Conservation (phyloP, 2,113 vertebrate genomes). For the Peromyscus californicus region DNA sequence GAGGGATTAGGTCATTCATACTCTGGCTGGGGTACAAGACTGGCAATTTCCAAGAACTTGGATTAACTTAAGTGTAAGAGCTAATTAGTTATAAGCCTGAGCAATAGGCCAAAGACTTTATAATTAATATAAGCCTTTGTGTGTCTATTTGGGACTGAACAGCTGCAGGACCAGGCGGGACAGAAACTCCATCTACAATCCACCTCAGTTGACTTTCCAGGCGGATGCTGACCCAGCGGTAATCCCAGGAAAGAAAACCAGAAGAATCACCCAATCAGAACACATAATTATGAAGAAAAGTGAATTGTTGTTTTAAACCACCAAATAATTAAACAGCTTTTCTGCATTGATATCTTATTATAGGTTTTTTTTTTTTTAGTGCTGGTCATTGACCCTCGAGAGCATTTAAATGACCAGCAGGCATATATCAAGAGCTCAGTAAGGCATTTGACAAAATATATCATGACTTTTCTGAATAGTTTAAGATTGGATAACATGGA, state of each 20-base stretch:
- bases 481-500: not conserved
- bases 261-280: not conserved
- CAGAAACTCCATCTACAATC: not conserved
- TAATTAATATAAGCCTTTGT: too few species aligned
- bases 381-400: not conserved
- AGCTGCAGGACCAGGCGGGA: too few species aligned
- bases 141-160: too few species aligned
- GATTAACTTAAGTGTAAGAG: too few species aligned
- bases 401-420: not conserved
- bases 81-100: too few species aligned
- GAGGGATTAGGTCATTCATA: not conserved
- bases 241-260: not conserved
- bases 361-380: not conserved
- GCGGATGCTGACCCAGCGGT: not conserved
- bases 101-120: too few species aligned
- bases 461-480: constrained; percentile 13
- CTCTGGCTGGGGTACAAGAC: not conserved
- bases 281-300: not conserved
- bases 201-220: not conserved
- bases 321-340: not conserved
- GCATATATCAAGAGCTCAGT: not conserved
- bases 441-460: not conserved
- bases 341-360: not conserved
- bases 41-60: not conserved
- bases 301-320: not conserved